These are phyloP conservation scores for Platyrinchus mystaceus DNA, from an alignment of 2,797 vertebrate genomes.

Conservation along the genomic window DNA sequence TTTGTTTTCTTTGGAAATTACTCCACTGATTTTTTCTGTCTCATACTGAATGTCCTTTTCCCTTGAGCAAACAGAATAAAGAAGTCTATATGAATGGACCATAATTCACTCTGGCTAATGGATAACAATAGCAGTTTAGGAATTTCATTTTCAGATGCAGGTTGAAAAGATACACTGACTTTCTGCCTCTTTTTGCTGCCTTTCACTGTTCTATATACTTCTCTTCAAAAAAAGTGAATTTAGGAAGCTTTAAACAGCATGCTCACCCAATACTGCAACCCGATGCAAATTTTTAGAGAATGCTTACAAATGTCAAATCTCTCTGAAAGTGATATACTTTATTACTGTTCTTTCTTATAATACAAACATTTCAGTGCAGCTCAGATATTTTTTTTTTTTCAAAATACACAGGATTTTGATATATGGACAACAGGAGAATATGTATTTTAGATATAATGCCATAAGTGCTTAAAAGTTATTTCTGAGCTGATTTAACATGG, in stretches of 20 bases:
- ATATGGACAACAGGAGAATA: conserved; percentile 42
- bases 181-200: not conserved
- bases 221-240: not conserved
- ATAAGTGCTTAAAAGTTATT: conserved; percentile 59
- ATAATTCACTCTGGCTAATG: not conserved
- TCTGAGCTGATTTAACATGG: conserved; percentile 66
- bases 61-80: not conserved
- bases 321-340: not conserved
- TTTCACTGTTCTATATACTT: not conserved
- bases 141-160: not conserved
- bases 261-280: not conserved
- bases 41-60: not conserved
- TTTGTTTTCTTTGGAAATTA: conserved; percentile 44
- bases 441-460: conserved; percentile 48
- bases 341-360: conserved; percentile 61
- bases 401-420: conserved; percentile 28
- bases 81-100: not conserved
- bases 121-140: not conserved
- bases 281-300: conserved; percentile 34
- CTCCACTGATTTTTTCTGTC: not conserved
- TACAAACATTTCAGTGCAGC: conserved; percentile 61
- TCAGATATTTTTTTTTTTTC: conserved; percentile 39
- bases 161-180: not conserved
- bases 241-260: not conserved
- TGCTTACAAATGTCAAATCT: conserved; percentile 3